Evolutionary conservation across 2,113 vertebrate genomes (phyloP), one percentile per base, ranked within the genome.

Genomic region (Australoheros scitulus): DNA sequence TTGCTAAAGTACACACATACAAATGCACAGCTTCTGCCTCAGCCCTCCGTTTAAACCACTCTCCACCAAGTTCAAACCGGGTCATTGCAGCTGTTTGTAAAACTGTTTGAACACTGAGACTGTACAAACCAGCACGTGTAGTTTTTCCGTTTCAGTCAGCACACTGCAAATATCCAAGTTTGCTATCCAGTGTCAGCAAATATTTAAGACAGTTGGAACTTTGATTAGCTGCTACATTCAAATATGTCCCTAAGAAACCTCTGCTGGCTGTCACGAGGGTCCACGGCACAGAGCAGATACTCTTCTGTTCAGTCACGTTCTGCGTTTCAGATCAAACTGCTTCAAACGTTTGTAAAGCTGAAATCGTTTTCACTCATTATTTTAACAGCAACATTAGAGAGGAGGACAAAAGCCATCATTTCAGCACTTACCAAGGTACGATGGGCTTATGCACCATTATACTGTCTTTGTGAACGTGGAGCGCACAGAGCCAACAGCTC

Each of bases 401-500:
- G 32, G 15, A 50, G 43, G 15, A 50, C 6, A 0, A 70, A 70
- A 50, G 29, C 1, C 22, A 50, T 52, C 43, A 72, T 72, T 72
- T 13, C 6, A 52, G 17, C 13, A 20, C 24, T 11, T 29, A 29
- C 29, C 29, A 4, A 47, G 4, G 22, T 47, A 26, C 18, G 11
- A n/a, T 32, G 17, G 68, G 11, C 6, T 32, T 26, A 52, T 52
- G 0, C 22, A 18, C 65, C 64, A 0, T 17, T 29, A 15, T 50
- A 18, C 65, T 72, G 7, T 20, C 29, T 72, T 20, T 32, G 43
- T 52, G 20, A 50, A 52, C 29, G 0, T 29, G 50, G 0, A 0
- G 43, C 43, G 32, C 7, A 13, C 65, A 52, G 43, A 72, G 17
- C 10, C 43, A n/a, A 32, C 17, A 14, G 17, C 43, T 68, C 64